These are phyloP conservation scores for Mixornis gularis DNA, from an alignment of 2,113 vertebrate species.

Conservation along the genomic window DNA sequence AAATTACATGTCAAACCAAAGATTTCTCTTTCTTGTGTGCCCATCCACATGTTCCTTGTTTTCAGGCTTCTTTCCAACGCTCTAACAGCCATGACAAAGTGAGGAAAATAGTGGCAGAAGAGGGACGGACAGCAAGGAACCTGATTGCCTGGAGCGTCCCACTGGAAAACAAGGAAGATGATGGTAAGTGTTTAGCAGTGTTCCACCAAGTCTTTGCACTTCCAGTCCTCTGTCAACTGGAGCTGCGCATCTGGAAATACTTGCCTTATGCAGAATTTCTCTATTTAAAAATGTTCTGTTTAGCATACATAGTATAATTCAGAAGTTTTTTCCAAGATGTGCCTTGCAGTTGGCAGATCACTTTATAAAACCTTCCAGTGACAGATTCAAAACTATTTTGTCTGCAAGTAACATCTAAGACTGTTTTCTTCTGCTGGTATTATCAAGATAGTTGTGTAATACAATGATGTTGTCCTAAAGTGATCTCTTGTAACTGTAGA, in stretches of 20 bases:
- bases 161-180: constrained; percentile 91
- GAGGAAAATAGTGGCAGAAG: constrained; percentile 93
- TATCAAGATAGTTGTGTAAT: background rate
- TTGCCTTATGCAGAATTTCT: background rate
- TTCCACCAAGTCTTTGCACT: background rate
- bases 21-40: background rate
- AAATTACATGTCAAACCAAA: background rate
- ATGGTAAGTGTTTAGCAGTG: constrained; percentile 73
- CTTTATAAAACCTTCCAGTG: background rate
- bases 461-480: background rate
- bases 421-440: background rate
- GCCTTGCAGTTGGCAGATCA: background rate
- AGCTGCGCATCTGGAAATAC: background rate
- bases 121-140: constrained; percentile 93
- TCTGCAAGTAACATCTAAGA: background rate
- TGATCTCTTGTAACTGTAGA: background rate
- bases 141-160: constrained; percentile 97
- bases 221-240: background rate
- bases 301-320: background rate
- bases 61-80: constrained; percentile 91
- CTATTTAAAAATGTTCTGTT: background rate
- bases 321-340: background rate
- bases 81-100: constrained; percentile 98
- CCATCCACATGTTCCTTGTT: background rate
- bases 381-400: background rate